Evolutionary conservation across 2,888 invertebrate genomes (phyloP), one percentile per base, ranked within the genome.

Genomic region (Rutpela maculata): DNA sequence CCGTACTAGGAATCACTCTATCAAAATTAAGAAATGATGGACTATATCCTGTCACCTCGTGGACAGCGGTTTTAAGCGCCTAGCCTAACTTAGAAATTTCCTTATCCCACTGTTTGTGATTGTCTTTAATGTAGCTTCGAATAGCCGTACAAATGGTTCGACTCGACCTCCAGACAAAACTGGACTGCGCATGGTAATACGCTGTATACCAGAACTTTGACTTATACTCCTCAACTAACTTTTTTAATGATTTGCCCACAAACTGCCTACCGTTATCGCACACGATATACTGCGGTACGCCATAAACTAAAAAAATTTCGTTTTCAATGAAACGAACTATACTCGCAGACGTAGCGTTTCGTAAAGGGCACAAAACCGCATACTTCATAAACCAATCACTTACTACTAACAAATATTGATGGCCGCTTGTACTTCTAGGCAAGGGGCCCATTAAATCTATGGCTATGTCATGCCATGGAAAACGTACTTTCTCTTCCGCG

Each of bases 241-340:
- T 70, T 56, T 60, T 43, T 38, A 75, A 75, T 59, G 31, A 38
- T 7, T 65, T 9, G n/a, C 73, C 68, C 15, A 35, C 35, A 71
- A 74, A 80, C 43, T 78, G 81, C 9, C 55, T 19, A 38, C 79
- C 76, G 62, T 82, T 81, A 43, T 81, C 82, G 38, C 68, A 76
- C 10, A 82, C 74, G 18, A 81, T 26, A 55, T 62, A 57, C 38
- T 77, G 74, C 1, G 78, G 78, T 6, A 70, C 75, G 38, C 38
- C 38, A 38, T 38, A 38, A 38, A 38, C 38, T 38, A 38, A 9
- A 9, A 38, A 38, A 38, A 76, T n/a, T 1, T 73, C 19, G 17
- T 78, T 67, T 65, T 81, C 78, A 1, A 76, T 0, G n/a, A 69
- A 66, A 15, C 76, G 69, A 17, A 19, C 12, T 22, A 80, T 69